Evolutionary conservation across 2,888 invertebrate genomes (phyloP).

Genomic region (Fissipunctia ypsillon): DNA sequence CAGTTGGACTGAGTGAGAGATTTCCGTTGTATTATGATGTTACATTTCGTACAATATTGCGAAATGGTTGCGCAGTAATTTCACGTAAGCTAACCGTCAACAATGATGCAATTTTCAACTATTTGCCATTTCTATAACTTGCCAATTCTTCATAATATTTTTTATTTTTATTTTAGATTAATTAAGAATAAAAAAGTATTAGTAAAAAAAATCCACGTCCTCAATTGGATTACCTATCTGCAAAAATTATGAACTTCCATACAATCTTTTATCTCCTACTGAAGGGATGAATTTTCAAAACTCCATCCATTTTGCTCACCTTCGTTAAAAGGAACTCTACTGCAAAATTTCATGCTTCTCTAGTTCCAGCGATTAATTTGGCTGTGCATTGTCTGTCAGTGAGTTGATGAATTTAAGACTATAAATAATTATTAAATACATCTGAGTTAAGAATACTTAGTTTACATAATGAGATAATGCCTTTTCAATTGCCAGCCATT

Average conservation of each 20-base stretch:
- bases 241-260: not conserved
- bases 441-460: not conserved
- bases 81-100: too few relatives aligned
- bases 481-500: not conserved
- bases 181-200: not conserved
- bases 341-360: not conserved
- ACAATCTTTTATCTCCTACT: not conserved
- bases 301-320: not conserved
- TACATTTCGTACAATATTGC: slow-evolving; percentile 1
- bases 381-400: too few relatives aligned
- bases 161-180: too few relatives aligned
- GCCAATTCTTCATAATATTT: not conserved
- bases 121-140: not conserved
- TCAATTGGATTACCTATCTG: not conserved
- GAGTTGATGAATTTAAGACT: not conserved
- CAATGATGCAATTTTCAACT: not conserved
- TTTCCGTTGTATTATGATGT: not conserved
- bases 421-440: not conserved
- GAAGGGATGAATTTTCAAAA: not conserved
- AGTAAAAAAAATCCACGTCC: fast-evolving
- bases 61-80: slow-evolving; percentile 25
- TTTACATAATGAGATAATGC: not conserved
- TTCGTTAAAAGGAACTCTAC: not conserved
- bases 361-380: not conserved
- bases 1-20: not conserved